These are phyloP conservation scores for Zelleria hepariella DNA, from an alignment of 2,888 invertebrate genomes.

Conservation along the genomic window DNA sequence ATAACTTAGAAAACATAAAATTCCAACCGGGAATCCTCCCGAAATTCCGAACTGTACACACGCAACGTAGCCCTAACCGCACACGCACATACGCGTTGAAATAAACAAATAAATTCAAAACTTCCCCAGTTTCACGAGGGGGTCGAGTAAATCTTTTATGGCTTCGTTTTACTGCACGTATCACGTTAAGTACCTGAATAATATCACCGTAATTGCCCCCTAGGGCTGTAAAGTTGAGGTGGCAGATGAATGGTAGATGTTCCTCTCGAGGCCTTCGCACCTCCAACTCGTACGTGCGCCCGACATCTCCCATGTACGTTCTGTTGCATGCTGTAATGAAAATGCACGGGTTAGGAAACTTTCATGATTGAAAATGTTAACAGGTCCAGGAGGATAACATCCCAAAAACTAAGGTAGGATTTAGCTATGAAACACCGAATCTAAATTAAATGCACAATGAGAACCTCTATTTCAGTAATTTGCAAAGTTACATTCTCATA, in stretches of 20 bases:
- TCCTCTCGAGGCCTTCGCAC: constrained; percentile 81
- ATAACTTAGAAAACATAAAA: not conserved
- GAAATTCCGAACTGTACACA: not conserved
- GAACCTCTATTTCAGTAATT: too few species aligned
- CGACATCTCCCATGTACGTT: constrained; percentile 86
- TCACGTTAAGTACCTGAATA: constrained; percentile 74
- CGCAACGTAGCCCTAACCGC: not conserved
- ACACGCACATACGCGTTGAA: not conserved
- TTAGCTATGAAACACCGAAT: too few species aligned
- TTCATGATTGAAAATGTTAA: too few species aligned
- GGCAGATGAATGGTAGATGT: constrained; percentile 84
- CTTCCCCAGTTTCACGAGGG: not conserved
- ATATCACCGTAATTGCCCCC: constrained; percentile 84
- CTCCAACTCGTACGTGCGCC: constrained; percentile 84
- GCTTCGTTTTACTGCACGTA: constrained; percentile 7
- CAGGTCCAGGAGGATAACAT: too few species aligned
- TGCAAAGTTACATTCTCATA: too few species aligned
- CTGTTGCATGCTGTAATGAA: constrained; percentile 83
- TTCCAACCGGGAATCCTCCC: not conserved
- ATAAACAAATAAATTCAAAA: constrained; percentile 4
- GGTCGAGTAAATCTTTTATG: constrained; percentile 6
- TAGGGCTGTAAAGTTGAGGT: constrained; percentile 86
- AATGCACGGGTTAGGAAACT: constrained; percentile 1
- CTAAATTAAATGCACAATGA: too few species aligned
- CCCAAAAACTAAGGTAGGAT: too few species aligned